Conservation (phyloP, 2,797 vertebrate species). For the Sparidentex hasta region DNA sequence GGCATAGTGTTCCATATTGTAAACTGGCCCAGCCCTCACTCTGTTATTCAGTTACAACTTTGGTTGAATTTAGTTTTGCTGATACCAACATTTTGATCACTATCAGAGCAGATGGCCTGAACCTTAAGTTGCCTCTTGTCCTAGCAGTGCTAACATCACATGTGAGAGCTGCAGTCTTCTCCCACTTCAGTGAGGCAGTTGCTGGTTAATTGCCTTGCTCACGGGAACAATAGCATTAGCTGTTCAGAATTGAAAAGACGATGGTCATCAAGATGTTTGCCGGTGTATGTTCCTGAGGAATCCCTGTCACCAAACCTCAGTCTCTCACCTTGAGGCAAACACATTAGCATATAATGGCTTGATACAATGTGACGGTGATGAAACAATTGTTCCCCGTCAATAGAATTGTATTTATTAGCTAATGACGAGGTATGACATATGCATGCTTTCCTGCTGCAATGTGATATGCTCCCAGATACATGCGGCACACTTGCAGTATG, state of each 20-base stretch:
- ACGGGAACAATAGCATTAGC: conserved; percentile 42
- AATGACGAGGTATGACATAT: conserved; percentile 20
- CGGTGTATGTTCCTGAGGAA: conserved; percentile 28
- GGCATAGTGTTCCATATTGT: conserved; percentile 28
- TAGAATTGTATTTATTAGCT: conserved; percentile 24
- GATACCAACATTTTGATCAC: conserved; percentile 25
- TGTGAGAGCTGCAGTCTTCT: conserved; percentile 14
- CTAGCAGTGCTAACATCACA: conserved; percentile 1
- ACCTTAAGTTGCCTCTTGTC: conserved; percentile 26
- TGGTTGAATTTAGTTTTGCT: conserved; percentile 34
- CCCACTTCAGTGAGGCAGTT: conserved; percentile 37
- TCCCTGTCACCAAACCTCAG: conserved; percentile 35
- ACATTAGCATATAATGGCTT: conserved; percentile 20
- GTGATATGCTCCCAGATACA: not conserved
- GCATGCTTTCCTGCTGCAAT: conserved; percentile 12
- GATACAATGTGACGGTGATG: conserved; percentile 11
- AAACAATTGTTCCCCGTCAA: conserved; percentile 20
- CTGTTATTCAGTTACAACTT: not conserved
- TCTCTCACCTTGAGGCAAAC: conserved; percentile 44
- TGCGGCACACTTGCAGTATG: not conserved
- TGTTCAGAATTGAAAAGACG: conserved; percentile 31
- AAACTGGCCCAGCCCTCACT: conserved; percentile 33
- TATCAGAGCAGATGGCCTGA: conserved; percentile 49
- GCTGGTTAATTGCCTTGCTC: conserved; percentile 62
- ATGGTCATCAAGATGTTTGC: conserved; percentile 26